Evolutionary conservation across 2,888 invertebrate species (phyloP).

Genomic region (Andrena trimmerana): DNA sequence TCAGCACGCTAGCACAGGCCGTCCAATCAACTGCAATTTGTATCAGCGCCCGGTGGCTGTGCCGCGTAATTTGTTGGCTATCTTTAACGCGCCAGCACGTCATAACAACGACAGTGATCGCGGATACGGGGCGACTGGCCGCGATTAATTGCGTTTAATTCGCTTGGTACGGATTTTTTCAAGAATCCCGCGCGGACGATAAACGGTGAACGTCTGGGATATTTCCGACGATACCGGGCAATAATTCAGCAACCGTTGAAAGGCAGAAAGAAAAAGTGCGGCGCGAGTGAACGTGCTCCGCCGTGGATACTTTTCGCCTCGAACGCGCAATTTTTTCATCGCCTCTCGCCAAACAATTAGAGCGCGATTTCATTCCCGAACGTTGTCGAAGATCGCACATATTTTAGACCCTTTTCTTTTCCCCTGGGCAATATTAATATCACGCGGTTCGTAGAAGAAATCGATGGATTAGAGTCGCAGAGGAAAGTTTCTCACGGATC

Average conservation of each 20-base stretch:
- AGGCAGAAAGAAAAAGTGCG: constrained; percentile 28
- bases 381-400: not conserved
- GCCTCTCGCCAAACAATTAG: not conserved
- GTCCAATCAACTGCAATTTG: constrained; percentile 56
- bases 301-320: constrained; percentile 12
- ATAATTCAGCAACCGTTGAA: constrained; percentile 49
- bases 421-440: not conserved
- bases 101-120: constrained; percentile 50
- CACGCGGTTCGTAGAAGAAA: not conserved
- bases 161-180: constrained; percentile 48
- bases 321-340: constrained; percentile 19
- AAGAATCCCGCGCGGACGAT: constrained; percentile 35
- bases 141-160: constrained; percentile 62
- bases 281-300: not conserved
- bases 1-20: not conserved
- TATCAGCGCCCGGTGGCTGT: constrained; percentile 13
- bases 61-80: constrained; percentile 46
- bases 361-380: not conserved
- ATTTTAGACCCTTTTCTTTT: not conserved
- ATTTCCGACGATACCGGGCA: constrained; percentile 31
- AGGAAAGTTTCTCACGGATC: constrained; percentile 57
- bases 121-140: constrained; percentile 9
- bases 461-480: not conserved
- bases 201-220: constrained; percentile 39
- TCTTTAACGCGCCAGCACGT: constrained; percentile 55